Evolutionary conservation across 1,140 invertebrate genomes (phyloP).

Genomic region (Phocides pigmalion): DNA sequence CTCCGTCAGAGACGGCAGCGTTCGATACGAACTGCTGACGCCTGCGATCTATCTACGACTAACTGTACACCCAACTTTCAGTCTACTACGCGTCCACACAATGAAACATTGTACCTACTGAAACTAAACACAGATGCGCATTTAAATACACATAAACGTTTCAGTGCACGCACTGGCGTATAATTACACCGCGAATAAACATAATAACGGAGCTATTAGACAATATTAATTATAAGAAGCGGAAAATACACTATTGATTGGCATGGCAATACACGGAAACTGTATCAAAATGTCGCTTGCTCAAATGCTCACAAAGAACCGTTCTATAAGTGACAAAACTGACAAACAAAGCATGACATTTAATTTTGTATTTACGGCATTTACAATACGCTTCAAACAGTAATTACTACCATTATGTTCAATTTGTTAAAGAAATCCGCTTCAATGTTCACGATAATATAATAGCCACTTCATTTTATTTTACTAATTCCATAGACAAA

Average conservation of each 20-base stretch:
- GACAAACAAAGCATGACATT: constrained; percentile 4
- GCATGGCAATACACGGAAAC: constrained; percentile 75
- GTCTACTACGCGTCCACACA: constrained; percentile 75
- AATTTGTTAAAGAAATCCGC: too few relatives aligned
- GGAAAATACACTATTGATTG: constrained; percentile 67
- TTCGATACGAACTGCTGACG: constrained; percentile 52
- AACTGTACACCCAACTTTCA: constrained; percentile 73
- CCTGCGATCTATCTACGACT: constrained; percentile 51
- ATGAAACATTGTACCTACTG: constrained; percentile 71
- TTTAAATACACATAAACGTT: constrained; percentile 49
- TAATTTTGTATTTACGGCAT: neutral
- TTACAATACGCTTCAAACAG: too few relatives aligned
- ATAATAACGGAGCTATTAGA: constrained; percentile 51
- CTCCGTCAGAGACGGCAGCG: constrained; percentile 52
- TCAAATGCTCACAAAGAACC: constrained; percentile 45
- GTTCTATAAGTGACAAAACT: constrained; percentile 9
- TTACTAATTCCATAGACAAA: constrained; percentile 2
- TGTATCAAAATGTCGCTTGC: constrained; percentile 76
- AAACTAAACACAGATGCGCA: constrained; percentile 61
- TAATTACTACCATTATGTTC: too few relatives aligned
- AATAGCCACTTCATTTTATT: neutral
- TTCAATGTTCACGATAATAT: too few relatives aligned
- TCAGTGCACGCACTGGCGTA: constrained; percentile 37
- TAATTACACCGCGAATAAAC: constrained; percentile 42
- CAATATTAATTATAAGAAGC: constrained; percentile 50